Percentiles rank a stretch among this genome's conserved stretches.
Evolutionary conservation across 2,113 vertebrate species (phyloP).

Genomic region (Chaetops frenatus): DNA sequence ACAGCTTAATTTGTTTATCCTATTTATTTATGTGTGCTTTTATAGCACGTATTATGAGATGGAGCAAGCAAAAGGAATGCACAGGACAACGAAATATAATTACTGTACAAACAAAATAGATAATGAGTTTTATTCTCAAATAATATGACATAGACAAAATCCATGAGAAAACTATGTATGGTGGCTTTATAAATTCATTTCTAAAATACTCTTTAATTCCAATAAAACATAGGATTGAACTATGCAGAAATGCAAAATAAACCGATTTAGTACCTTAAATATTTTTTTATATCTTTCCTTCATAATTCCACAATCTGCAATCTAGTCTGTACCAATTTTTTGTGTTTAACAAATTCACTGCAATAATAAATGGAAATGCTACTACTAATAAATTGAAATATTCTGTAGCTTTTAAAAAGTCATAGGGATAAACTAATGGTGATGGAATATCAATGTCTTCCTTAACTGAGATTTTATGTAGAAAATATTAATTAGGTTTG

Average conservation of each 20-base stretch:
- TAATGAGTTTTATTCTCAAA: slow-evolving; percentile 69
- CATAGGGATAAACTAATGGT: slow-evolving; percentile 51
- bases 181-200: slow-evolving; percentile 64
- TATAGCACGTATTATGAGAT: slow-evolving; percentile 64
- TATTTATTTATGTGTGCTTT: slow-evolving; percentile 73
- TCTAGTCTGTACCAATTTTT: slow-evolving; percentile 43
- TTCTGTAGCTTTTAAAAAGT: slow-evolving; percentile 21
- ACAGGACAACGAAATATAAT: slow-evolving; percentile 66
- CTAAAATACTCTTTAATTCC: slow-evolving; percentile 52
- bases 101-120: slow-evolving; percentile 75
- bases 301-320: slow-evolving; percentile 55
- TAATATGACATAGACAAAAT: slow-evolving; percentile 46
- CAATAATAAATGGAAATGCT: slow-evolving; percentile 63
- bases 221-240: slow-evolving; percentile 26
- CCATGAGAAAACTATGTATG: slow-evolving; percentile 40
- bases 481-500: background rate
- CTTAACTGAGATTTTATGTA: background rate
- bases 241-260: slow-evolving; percentile 32
- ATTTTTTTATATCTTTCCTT: slow-evolving; percentile 51
- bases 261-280: slow-evolving; percentile 59
- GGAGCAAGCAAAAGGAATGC: slow-evolving; percentile 62
- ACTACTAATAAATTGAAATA: slow-evolving; percentile 28
- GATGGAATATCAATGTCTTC: slow-evolving; percentile 2
- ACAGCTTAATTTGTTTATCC: slow-evolving; percentile 80
- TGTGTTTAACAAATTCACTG: slow-evolving; percentile 52